Base-by-base conservation (phyloP, 2,888 invertebrate genomes). In the Sinhomidia bicolor region DNA sequence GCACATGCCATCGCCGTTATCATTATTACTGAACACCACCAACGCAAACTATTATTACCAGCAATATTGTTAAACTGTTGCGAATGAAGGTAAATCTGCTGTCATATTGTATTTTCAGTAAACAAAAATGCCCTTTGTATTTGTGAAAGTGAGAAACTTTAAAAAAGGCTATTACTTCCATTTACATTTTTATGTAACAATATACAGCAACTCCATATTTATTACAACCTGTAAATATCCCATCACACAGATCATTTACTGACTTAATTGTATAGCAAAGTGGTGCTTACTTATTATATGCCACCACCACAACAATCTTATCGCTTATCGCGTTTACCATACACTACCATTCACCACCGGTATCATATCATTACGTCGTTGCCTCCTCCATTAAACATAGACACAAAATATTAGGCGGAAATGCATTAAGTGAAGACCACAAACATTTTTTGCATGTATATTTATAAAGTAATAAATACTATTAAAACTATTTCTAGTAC, bases 81-180 rank as follows among this genome's bases (percentile, higher is more conserved):
- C 20, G 36, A 65, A 65, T 9, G 41, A 71, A 68, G 36, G 68
- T 36, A 68, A 44, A 1, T 17, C 17, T 65, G 29, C 10, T 71
- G 23, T 41, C 41, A 9, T 29, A 3, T 17, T 20, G 17, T 10
- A 20, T 41, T 41, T 71, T 71, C 10, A 71, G 68, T 44, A 20
- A 20, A 71, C 29, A 62, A 26, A 26, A 26, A 62, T 62, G 29
- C n/a, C 29, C 29, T 62, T 62, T 62, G 62, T 71, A 23, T 74
- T 84, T 84, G 84, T 84, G 84, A 84, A 84, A 84, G 84, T 84
- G 84, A 84, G 76, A 57, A 29, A 76, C 41, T 74, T 74, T 47
- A 10, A 14, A 47, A 47, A 26, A 26, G 44, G 47, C 68, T 76
- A 76, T 29, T 17, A 76, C 29, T 44, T 44, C 29, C 51, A 51